These are phyloP conservation scores for Sinocyclocheilus maitianheensis DNA, from an alignment of 2,113 vertebrate genomes.

Conservation along the genomic window DNA sequence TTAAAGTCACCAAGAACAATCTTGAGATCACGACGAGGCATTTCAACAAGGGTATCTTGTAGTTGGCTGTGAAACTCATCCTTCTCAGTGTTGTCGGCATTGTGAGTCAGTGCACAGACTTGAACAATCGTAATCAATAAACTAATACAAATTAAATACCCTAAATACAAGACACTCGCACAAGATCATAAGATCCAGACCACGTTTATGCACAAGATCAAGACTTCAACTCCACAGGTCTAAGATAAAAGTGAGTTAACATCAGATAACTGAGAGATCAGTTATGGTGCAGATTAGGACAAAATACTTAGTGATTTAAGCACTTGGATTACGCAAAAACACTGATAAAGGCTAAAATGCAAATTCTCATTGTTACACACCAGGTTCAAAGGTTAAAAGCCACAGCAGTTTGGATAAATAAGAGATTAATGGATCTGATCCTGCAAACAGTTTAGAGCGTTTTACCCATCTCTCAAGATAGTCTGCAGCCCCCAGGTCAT, in stretches of 20 bases:
- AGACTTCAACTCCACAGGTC: background rate
- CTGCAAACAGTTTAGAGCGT: background rate
- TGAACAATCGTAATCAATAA: too few relatives aligned
- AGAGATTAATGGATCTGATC: background rate
- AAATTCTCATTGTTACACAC: background rate
- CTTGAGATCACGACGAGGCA: too few relatives aligned
- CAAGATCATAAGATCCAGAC: background rate
- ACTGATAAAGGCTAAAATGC: conserved; percentile 38
- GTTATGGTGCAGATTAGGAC: background rate
- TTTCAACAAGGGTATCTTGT: too few relatives aligned
- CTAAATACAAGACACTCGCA: too few relatives aligned
- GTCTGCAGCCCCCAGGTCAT: background rate
- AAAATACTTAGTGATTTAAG: too few relatives aligned
- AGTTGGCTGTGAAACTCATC: too few relatives aligned
- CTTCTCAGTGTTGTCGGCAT: too few relatives aligned
- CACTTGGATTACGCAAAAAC: conserved; percentile 2
- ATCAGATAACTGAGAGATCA: background rate
- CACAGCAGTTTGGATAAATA: background rate
- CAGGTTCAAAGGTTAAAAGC: conserved; percentile 26
- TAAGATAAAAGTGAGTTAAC: background rate
- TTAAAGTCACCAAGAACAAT: too few relatives aligned
- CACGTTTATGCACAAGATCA: background rate
- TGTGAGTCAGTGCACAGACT: too few relatives aligned
- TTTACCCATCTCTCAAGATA: background rate
- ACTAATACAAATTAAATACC: too few relatives aligned